Evolutionary conservation across 2,888 invertebrate genomes (phyloP).

Genomic region (Branchellion lobata): DNA sequence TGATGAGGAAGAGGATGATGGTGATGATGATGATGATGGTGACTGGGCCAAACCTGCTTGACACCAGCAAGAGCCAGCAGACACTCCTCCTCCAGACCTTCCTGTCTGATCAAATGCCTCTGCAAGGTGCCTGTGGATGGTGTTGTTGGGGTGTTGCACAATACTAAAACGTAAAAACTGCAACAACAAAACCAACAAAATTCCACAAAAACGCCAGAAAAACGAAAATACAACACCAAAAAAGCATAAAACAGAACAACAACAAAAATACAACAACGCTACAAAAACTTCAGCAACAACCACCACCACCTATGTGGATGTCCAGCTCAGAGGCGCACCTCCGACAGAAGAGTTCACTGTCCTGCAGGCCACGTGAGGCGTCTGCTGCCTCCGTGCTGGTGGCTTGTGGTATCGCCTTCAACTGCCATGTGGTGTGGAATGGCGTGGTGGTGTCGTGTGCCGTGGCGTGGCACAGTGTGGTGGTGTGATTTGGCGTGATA

Average conservation of each 20-base stretch:
- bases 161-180: not conserved
- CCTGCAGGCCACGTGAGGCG: slow-evolving; percentile 59
- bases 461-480: too few relatives aligned
- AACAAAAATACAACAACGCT: not conserved
- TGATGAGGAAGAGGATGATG: too few relatives aligned
- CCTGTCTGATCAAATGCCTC: slow-evolving; percentile 57
- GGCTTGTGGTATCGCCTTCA: slow-evolving; percentile 55
- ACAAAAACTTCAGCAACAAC: not conserved
- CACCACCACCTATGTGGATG: slow-evolving; percentile 57
- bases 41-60: slow-evolving; percentile 57
- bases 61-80: slow-evolving; percentile 61
- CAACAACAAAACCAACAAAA: slow-evolving; percentile 14
- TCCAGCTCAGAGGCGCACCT: slow-evolving; percentile 60
- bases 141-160: not conserved
- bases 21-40: not conserved
- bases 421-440: too few relatives aligned
- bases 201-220: not conserved
- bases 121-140: slow-evolving; percentile 58
- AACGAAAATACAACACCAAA: not conserved
- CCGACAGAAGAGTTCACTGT: slow-evolving; percentile 58
- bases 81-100: slow-evolving; percentile 59
- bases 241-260: not conserved
- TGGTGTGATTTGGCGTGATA: too few relatives aligned
- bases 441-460: too few relatives aligned
- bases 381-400: slow-evolving; percentile 58